Evolutionary conservation across 2,113 vertebrate genomes (phyloP), one percentile per base, ranked within the genome.

Genomic region (Coracopsis vasa): DNA sequence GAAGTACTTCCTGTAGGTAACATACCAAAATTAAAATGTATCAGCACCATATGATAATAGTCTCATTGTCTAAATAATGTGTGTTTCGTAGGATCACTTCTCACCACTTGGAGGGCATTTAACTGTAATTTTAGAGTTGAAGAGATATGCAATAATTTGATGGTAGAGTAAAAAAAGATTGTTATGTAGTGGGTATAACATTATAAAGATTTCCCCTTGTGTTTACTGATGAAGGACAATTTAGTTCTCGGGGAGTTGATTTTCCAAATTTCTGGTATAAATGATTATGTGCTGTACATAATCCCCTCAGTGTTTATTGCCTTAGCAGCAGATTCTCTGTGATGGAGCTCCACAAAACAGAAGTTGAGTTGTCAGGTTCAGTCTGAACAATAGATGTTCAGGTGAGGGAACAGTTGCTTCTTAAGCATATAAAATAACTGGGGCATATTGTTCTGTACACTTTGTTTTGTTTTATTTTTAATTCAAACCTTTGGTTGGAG

Each of bases 1-100:
- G 61, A 94, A 96, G 92, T 87, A 70, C 28, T 90, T 96, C 94
- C 56, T 95, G 83, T 90, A 95, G 83, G 85, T 95, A 93, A 90
- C 11, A 12, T 80, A 51, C 82, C 20, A 62, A 77, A 91, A 74
- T 60, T n/a, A 67, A 94, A 80, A 86, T 45, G 45, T 85, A 82
- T 86, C 95, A 62, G 23, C 9, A 31, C 93, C 94, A 77, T 97
- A 90, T 87, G 87, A 81, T 88, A 94, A 79, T 89, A 96, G 92
- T 87, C 66, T 92, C 20, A 0, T 93, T 96, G 96, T 95, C 95
- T 93, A 81, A 90, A 91, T 95, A 95, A 95, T 47, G 79, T 67
- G 33, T 82, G 50, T 94, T 96, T 97, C 70, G 31, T 95, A 94
- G 95, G 96, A 95, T 96, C 82, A 90, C 83, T 97, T 90, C 84